phyloP scores from a whole-genome alignment of 2,113 vertebrate species.

The Corythaeola cristata region DNA sequence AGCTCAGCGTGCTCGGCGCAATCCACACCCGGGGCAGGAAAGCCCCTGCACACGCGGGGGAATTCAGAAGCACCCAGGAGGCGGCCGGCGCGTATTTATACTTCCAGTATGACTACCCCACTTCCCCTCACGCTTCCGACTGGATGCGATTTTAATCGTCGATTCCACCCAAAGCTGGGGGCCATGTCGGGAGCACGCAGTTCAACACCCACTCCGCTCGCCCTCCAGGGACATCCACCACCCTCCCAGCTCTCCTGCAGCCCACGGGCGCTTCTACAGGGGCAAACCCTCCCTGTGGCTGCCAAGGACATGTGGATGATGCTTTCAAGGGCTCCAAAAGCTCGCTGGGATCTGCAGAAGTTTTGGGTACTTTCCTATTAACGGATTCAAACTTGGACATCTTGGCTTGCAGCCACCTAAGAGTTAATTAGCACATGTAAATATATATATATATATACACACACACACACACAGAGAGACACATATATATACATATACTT shows the following conservation, averaged over 20 bases:
- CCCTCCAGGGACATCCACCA: neutral
- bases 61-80: slow-evolving; percentile 27
- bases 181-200: accelerated
- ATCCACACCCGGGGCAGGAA: neutral
- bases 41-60: neutral
- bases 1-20: neutral
- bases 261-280: accelerated
- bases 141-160: neutral
- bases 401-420: neutral
- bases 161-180: neutral
- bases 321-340: neutral
- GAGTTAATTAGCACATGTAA: neutral
- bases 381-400: neutral
- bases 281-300: neutral
- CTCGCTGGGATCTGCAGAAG: neutral
- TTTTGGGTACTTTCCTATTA: slow-evolving; percentile 29
- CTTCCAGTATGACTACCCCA: slow-evolving; percentile 22
- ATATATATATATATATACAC: neutral
- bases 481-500: neutral
- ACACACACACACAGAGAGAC: neutral
- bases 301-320: accelerated
- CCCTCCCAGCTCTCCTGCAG: neutral
- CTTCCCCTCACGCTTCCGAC: neutral
- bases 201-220: accelerated
- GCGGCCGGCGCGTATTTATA: accelerated